phyloP scores from a whole-genome alignment of 1,140 invertebrate species.

The Ceratina calcarata region DNA sequence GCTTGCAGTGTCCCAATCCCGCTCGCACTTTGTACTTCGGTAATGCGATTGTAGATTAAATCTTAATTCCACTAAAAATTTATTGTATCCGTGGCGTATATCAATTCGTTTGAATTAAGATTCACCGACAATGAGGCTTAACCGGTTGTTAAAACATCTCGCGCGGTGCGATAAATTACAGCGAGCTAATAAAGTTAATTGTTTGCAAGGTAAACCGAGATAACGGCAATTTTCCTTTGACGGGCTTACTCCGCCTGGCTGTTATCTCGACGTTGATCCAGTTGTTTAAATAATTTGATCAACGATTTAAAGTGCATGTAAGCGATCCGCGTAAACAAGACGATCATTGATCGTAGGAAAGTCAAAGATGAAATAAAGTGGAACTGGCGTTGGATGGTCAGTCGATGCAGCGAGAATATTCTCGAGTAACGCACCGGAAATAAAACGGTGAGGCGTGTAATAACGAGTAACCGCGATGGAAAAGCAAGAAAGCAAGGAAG shows the following conservation, averaged over 20 bases:
- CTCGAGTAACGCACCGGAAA: slow-evolving; percentile 40
- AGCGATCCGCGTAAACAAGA: not conserved
- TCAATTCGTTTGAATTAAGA: slow-evolving; percentile 40
- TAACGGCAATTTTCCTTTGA: slow-evolving; percentile 24
- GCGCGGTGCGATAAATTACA: slow-evolving; percentile 39
- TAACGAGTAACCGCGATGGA: slow-evolving; percentile 45
- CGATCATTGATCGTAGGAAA: not conserved
- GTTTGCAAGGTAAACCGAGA: slow-evolving; percentile 48
- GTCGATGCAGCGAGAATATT: not conserved
- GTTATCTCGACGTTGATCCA: slow-evolving; percentile 34
- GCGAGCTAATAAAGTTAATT: slow-evolving; percentile 28
- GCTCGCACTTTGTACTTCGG: too few species aligned
- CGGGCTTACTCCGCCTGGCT: not conserved
- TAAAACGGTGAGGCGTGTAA: slow-evolving; percentile 64
- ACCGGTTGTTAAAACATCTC: slow-evolving; percentile 21
- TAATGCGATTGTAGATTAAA: too few species aligned
- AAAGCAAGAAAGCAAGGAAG: slow-evolving; percentile 53
- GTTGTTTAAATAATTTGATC: not conserved
- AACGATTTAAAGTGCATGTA: not conserved
- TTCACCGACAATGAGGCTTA: slow-evolving; percentile 51
- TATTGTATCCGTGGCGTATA: slow-evolving; percentile 33
- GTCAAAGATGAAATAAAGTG: not conserved
- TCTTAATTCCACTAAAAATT: slow-evolving; percentile 12
- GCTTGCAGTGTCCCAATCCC: too few species aligned
- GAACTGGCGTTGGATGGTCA: not conserved